A percentile compares a stretch with the other conserved stretches of the same genome.
Evolutionary conservation across 2,888 invertebrate genomes (phyloP).

Genomic region (Smittia aterrima): DNA sequence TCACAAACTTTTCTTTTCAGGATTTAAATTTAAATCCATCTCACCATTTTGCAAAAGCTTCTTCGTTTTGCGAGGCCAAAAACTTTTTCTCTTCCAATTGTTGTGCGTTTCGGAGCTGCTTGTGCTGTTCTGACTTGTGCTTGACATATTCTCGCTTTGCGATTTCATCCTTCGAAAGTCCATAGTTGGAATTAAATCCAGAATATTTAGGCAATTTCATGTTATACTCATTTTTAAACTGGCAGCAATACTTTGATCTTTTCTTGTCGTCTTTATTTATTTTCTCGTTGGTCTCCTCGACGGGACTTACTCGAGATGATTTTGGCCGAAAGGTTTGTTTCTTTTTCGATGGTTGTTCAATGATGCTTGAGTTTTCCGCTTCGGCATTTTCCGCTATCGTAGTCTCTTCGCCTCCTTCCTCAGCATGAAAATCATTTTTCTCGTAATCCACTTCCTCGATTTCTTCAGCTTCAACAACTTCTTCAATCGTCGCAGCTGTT

Average conservation of each 20-base stretch:
- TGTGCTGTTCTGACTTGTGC: background rate
- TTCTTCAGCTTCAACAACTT: background rate
- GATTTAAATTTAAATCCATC: too few relatives aligned
- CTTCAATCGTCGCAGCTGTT: background rate
- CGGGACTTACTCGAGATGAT: background rate
- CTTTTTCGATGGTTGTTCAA: background rate
- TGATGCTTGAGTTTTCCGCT: too few relatives aligned
- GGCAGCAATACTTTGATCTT: conserved; percentile 30
- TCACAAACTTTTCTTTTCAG: too few relatives aligned
- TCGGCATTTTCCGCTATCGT: background rate
- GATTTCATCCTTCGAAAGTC: conserved; percentile 39
- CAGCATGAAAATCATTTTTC: background rate
- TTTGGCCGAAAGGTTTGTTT: background rate
- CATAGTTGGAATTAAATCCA: conserved; percentile 38
- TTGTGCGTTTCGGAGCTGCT: background rate
- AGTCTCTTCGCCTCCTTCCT: background rate
- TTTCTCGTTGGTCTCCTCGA: background rate
- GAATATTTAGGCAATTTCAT: conserved; percentile 36
- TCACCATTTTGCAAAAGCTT: conserved; percentile 36
- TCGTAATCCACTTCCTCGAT: conserved; percentile 9
- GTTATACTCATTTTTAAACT: conserved; percentile 39
- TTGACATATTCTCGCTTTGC: background rate
- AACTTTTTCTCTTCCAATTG: conserved; percentile 13
- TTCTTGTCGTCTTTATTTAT: background rate
- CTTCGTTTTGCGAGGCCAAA: conserved; percentile 23